Evolutionary conservation across 2,888 invertebrate genomes (phyloP), one percentile per base, ranked within the genome.

Genomic region (Hesperia comma): DNA sequence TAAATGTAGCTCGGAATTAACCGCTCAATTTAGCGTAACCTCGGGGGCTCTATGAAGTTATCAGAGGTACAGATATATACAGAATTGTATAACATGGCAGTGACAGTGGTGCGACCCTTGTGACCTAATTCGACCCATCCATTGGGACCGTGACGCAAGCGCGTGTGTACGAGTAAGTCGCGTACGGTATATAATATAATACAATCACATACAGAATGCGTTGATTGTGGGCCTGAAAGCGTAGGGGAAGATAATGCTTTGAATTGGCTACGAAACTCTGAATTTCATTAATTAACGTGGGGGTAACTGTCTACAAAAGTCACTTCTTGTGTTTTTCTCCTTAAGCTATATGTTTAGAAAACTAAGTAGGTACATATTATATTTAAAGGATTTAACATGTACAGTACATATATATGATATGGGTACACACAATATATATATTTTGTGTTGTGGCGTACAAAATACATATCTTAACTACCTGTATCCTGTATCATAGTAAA

Each of bases 41-140:
- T 15, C 51, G 58, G 67, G 62, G 62, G 58, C 55, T 43, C 32
- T 17, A 64, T 58, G 49, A 64, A 58, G 53, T 21, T 26, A 57
- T 63, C 17, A 49, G 49, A 57, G 40, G 33, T 46, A 63, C 49
- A 51, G 32, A 66, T 63, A 68, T 72, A 69, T 69, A 69, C 68
- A 68, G 69, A 68, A 66, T 69, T 68, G 60, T 70, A 58, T 69
- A 68, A 63, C 69, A 71, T 87, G 87, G 77, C 88, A 89, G 88
- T 88, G 90, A 90, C 90, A 90, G 88, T 88, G 90, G 86, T 78
- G 81, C 83, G 89, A 85, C 87, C 90, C 85, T 83, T 84, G 84
- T 90, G 91, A 91, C 91, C 91, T 87, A 92, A 86, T 87, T 91
- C 83, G 83, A 84, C 85, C 88, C 87, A 87, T 83, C 78, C 84